A percentile compares a stretch with the other conserved stretches of the same genome.
These are phyloP conservation scores for Oxycera nigricornis DNA, from an alignment of 2,888 invertebrate genomes.

Conservation along the genomic window DNA sequence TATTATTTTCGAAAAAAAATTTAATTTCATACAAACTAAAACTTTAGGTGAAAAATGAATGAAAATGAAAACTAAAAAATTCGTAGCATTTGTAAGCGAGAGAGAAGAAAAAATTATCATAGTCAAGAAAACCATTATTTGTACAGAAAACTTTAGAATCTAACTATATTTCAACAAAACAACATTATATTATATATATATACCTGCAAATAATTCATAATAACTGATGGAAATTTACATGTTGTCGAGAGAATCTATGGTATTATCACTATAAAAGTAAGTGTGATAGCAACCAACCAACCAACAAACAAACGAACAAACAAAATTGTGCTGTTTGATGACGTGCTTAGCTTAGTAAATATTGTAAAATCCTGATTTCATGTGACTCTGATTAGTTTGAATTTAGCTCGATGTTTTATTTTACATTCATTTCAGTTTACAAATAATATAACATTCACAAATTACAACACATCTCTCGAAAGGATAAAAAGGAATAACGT, in stretches of 20 bases:
- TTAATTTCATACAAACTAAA: neutral
- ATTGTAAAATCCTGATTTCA: neutral
- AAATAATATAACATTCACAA: neutral
- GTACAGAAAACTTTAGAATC: conserved; percentile 27
- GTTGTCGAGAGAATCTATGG: conserved; percentile 4
- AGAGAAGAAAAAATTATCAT: conserved; percentile 9
- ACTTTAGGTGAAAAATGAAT: neutral
- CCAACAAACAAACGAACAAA: too few relatives aligned
- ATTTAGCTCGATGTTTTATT: neutral
- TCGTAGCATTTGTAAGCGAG: neutral
- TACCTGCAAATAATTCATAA: conserved; percentile 3
- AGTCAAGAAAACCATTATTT: conserved; percentile 20
- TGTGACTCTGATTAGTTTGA: neutral
- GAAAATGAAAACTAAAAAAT: neutral
- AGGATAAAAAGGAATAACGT: neutral
- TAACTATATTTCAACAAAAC: neutral
- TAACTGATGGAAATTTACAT: conserved; percentile 19
- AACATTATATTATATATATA: conserved; percentile 8
- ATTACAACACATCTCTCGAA: neutral
- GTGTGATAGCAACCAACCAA: conserved; percentile 3
- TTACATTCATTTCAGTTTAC: neutral
- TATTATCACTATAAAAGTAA: neutral
- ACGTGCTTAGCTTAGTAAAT: neutral
- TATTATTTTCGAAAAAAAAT: neutral
- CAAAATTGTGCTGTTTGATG: neutral